Evolutionary conservation across 2,888 invertebrate species (phyloP), one percentile per base, ranked within the genome.

Genomic region (Lasioglossum figueresi): DNA sequence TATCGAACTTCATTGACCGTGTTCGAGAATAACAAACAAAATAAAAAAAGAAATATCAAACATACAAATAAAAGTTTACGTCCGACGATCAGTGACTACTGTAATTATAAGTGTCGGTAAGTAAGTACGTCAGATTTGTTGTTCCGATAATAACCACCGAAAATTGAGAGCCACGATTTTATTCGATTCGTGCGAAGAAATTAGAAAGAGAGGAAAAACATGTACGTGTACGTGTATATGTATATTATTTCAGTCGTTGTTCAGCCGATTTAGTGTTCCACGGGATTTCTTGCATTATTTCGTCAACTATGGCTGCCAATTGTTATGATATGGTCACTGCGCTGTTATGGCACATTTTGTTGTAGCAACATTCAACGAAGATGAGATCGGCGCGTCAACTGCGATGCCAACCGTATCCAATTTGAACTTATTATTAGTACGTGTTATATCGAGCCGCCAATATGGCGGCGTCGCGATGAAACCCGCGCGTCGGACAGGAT

Each of bases 361-460:
- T 76, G 82, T 77, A 77, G 76, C 86, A 66, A 82, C 68, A 81
- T 89, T 88, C 77, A 85, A 83, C 85, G 80, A 45, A 75, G 79
- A 73, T 84, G 80, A 82, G 87, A 88, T 88, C 88, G 85, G 80
- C 88, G 85, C 81, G 85, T 83, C 81, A 84, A 82, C 86, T 83
- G 75, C 85, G 85, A 76, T 87, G 68, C 75, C 76, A 77, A 78
- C 83, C 83, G 88, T 83, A 84, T 75, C 84, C 84, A 91, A 89
- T 90, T 86, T 88, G 81, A 92, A 91, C 85, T 92, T 91, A 92
- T 91, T 91, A 89, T 90, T 89, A 89, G 89, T 91, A 86, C 79
- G 82, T 84, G 85, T 82, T 91, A 87, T 91, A 91, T 91, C 85
- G 85, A 89, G 88, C 85, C 84, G 88, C 83, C 91, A 91, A 91